A percentile compares a stretch with the other conserved stretches of the same genome.
Evolutionary conservation across 2,113 vertebrate species (phyloP).

Genomic region (Thunnus thynnus): DNA sequence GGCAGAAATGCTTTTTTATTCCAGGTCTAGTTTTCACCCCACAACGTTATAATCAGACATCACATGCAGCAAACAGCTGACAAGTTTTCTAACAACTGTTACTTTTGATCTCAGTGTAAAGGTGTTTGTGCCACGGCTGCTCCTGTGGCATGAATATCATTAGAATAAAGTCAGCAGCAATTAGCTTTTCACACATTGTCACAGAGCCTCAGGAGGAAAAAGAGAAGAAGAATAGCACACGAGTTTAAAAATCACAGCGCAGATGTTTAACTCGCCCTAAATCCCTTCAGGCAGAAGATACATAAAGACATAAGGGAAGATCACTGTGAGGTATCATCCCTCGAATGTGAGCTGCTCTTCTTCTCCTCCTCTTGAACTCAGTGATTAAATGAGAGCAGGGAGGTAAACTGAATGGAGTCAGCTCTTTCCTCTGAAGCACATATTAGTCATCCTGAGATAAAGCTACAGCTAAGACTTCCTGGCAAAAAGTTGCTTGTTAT

Average conservation of each 20-base stretch:
- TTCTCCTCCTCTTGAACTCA: not conserved
- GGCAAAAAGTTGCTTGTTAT: too few relatives aligned
- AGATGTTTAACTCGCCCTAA: conserved; percentile 48
- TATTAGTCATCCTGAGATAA: too few relatives aligned
- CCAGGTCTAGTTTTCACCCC: not conserved
- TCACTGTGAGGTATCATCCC: not conserved
- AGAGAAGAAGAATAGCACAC: not conserved
- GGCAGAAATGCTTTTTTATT: not conserved
- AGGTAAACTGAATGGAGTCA: not conserved
- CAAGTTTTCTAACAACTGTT: not conserved
- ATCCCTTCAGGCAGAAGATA: not conserved
- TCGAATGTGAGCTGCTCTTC: not conserved
- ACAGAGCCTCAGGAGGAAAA: conserved; percentile 23
- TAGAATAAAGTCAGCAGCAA: conserved; percentile 63
- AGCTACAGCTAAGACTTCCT: too few relatives aligned
- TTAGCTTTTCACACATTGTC: conserved; percentile 43
- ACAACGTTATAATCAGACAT: not conserved
- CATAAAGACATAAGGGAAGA: conserved; percentile 5
- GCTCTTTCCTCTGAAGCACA: too few relatives aligned
- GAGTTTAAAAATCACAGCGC: conserved; percentile 21
- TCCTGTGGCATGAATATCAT: conserved; percentile 64
- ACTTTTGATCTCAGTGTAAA: conserved; percentile 14
- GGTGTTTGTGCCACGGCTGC: conserved; percentile 40
- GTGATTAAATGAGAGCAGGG: not conserved
- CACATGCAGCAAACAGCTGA: conserved; percentile 38